Conservation (phyloP, 1,140 invertebrate genomes). For the Sycophila sp. region DNA sequence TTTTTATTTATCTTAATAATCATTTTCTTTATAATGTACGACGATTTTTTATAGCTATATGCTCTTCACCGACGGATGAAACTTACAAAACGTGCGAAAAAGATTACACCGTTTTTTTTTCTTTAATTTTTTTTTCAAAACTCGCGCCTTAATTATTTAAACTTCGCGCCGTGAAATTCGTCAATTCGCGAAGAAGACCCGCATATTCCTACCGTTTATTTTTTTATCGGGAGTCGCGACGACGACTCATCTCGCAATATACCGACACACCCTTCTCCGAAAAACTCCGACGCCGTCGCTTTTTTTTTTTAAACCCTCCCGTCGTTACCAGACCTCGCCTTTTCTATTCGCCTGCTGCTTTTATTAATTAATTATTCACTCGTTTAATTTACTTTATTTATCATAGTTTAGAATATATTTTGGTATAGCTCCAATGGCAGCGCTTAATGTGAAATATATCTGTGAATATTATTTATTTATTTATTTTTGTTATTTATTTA, state of each 20-base stretch:
- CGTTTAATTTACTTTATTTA: conserved; percentile 45
- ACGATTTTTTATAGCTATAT: no score
- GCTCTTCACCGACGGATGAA: background rate
- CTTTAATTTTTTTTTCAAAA: background rate
- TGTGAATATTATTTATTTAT: conserved; percentile 44
- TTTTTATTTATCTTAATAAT: background rate
- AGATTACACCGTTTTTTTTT: background rate
- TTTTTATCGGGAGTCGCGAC: no score
- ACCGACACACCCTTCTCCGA: no score
- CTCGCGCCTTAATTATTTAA: background rate
- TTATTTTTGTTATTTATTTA: conserved; percentile 29
- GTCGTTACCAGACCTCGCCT: conserved; percentile 4
- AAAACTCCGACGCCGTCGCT: no score
- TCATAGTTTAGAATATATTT: conserved; percentile 63
- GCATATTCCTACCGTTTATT: no score
- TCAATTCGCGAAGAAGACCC: no score
- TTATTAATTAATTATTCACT: conserved; percentile 30
- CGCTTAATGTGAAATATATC: conserved; percentile 59
- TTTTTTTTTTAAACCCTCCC: background rate
- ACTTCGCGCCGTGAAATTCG: background rate
- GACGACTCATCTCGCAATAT: no score
- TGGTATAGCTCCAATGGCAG: conserved; percentile 60
- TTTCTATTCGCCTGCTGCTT: background rate
- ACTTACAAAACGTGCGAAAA: conserved; percentile 8
- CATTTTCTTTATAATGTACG: background rate